Conservation (phyloP, 1,140 invertebrate genomes). For the Bombus impatiens region DNA sequence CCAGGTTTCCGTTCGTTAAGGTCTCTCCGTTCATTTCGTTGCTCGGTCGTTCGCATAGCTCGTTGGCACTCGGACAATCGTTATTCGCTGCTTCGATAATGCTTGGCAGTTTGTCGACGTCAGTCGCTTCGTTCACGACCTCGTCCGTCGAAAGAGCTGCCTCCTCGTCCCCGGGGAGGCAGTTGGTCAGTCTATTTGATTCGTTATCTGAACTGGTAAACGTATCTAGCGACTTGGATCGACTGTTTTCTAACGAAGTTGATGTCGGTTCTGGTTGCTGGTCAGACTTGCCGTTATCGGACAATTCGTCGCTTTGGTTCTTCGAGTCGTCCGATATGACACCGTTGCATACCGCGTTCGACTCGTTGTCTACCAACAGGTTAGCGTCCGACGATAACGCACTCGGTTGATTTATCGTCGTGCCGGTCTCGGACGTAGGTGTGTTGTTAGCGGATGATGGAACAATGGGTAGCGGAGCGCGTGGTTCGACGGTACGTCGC, state of each 20-base stretch:
- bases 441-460: not conserved
- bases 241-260: not conserved
- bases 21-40: conserved; percentile 20
- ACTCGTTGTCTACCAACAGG: not conserved
- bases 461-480: conserved; percentile 14
- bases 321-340: not conserved
- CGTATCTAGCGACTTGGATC: not conserved
- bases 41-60: conserved; percentile 10
- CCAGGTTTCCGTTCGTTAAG: conserved; percentile 39
- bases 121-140: not conserved
- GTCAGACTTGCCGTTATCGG: not conserved
- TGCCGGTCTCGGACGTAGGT: conserved; percentile 8
- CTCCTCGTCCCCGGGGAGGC: not conserved
- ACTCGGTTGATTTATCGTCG: not conserved
- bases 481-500: conserved; percentile 45
- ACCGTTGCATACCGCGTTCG: conserved; percentile 8
- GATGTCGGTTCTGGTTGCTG: not conserved
- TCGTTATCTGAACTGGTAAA: not conserved
- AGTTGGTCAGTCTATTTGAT: conserved; percentile 32
- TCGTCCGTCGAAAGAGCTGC: not conserved
- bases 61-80: not conserved
- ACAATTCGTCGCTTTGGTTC: not conserved
- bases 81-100: not conserved
- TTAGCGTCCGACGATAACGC: not conserved
- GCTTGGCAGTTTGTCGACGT: conserved; percentile 1